Evolutionary conservation across 2,113 vertebrate species (phyloP).

Genomic region (Pygathrix nemaeus): DNA sequence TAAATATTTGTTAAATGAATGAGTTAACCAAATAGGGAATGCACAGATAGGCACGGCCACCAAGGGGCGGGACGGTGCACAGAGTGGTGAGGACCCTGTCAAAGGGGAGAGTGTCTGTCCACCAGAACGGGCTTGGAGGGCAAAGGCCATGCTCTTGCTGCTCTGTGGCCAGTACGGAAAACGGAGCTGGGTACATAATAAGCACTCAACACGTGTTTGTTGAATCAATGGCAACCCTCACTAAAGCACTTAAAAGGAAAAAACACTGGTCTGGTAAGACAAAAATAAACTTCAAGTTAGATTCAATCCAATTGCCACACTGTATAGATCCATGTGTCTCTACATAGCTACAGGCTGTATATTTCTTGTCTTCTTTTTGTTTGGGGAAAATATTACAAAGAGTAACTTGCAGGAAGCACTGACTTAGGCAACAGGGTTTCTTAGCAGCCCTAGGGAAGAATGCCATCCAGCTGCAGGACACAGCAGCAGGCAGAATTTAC

Average conservation of each 20-base stretch:
- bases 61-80: neutral
- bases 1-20: neutral
- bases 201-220: neutral
- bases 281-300: neutral
- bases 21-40: neutral
- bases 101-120: neutral
- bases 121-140: no score
- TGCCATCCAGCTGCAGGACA: neutral
- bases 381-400: neutral
- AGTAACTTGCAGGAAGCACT: neutral
- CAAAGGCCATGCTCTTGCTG: accelerated
- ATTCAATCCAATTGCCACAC: neutral
- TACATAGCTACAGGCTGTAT: neutral
- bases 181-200: accelerated
- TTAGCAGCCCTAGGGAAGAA: neutral
- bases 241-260: neutral
- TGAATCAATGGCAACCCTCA: neutral
- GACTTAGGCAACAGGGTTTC: neutral
- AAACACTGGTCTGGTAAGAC: neutral
- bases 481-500: neutral
- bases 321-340: neutral
- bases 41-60: neutral
- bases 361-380: neutral
- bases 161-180: neutral
- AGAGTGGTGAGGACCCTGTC: neutral